phyloP scores from a whole-genome alignment of 92 coral and sea anemone species.

The Phenganax subtilis region DNA sequence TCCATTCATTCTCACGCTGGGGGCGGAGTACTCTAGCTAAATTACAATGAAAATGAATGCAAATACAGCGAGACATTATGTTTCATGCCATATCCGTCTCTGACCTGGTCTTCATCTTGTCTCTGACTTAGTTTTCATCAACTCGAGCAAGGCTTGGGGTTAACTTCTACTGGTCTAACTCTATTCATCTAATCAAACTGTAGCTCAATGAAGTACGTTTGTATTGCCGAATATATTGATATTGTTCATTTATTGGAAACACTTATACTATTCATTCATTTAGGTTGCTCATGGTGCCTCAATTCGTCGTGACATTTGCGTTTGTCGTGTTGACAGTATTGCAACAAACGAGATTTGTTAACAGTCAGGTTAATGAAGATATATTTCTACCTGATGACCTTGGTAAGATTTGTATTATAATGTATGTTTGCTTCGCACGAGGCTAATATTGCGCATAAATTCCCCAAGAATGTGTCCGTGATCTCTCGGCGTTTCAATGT shows the following conservation, averaged over 20 bases:
- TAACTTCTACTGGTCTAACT: background rate
- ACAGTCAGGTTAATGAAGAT: background rate
- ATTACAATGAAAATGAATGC: conserved; percentile 30
- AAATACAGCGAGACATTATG: background rate
- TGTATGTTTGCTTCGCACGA: background rate
- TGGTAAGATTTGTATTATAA: conserved; percentile 1
- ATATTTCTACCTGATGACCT: conserved; percentile 5
- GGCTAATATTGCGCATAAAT: background rate
- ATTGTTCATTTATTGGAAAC: too few species aligned
- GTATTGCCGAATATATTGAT: background rate
- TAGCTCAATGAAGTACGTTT: background rate
- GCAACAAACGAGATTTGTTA: conserved; percentile 23
- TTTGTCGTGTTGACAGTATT: background rate
- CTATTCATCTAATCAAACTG: background rate
- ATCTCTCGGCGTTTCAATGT: background rate
- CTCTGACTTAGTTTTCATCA: background rate
- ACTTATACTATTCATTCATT: background rate
- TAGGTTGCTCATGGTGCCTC: conserved; percentile 13
- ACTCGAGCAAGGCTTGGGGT: background rate
- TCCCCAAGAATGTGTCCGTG: background rate
- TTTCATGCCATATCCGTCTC: conserved; percentile 3
- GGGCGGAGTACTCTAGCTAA: conserved; percentile 20
- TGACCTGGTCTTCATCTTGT: background rate
- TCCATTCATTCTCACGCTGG: conserved; percentile 7
- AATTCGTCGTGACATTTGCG: background rate